Percentiles rank a stretch among this genome's conserved stretches.
phyloP scores from a whole-genome alignment of 2,888 invertebrate species.

The Drepana falcataria region DNA sequence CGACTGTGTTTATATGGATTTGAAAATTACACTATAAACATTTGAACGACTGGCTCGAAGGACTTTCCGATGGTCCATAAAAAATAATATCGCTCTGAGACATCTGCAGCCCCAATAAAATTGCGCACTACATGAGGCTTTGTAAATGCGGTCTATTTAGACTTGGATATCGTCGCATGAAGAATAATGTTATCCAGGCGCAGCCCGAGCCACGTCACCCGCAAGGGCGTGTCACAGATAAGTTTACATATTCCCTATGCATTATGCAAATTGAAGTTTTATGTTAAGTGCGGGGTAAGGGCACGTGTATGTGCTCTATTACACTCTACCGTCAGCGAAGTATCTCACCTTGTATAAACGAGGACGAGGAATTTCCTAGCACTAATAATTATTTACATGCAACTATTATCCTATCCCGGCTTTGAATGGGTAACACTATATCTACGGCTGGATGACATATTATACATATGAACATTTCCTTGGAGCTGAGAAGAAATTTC shows the following conservation, averaged over 20 bases:
- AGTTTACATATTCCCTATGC: constrained; percentile 76
- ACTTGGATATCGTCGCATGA: constrained; percentile 64
- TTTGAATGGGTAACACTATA: too few relatives aligned
- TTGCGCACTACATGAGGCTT: constrained; percentile 44
- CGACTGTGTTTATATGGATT: constrained; percentile 11
- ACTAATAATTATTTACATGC: too few relatives aligned
- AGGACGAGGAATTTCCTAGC: too few relatives aligned
- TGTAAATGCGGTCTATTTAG: constrained; percentile 70
- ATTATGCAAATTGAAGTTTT: constrained; percentile 77
- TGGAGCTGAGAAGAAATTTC: too few relatives aligned
- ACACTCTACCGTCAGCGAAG: neutral
- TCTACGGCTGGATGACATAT: too few relatives aligned
- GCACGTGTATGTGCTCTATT: constrained; percentile 26
- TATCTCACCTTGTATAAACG: too few relatives aligned
- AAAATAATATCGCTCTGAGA: constrained; percentile 34
- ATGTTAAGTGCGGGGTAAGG: constrained; percentile 57
- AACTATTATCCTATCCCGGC: too few relatives aligned
- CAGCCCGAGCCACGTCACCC: constrained; percentile 70
- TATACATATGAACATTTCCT: too few relatives aligned
- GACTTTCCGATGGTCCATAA: constrained; percentile 15
- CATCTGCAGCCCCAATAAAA: constrained; percentile 46
- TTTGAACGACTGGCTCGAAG: constrained; percentile 21
- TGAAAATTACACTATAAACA: constrained; percentile 24
- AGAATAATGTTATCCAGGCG: constrained; percentile 75
- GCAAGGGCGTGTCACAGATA: constrained; percentile 74